Evolutionary conservation across 2,113 vertebrate species (phyloP).

Genomic region (Grammomys dolichurus): DNA sequence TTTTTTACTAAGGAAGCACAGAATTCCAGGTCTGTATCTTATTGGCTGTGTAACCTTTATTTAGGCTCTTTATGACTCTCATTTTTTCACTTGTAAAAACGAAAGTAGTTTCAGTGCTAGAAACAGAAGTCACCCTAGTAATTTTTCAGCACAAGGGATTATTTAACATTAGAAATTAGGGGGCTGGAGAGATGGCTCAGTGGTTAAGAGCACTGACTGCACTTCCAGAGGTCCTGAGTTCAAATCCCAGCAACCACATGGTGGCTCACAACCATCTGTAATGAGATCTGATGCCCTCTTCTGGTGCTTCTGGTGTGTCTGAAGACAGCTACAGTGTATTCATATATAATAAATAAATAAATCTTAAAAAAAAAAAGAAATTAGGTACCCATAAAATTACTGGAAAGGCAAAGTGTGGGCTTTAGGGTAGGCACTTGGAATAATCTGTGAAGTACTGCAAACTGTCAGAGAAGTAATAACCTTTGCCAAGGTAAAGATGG

Average conservation of each 20-base stretch:
- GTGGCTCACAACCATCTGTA: no score
- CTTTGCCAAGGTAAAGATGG: not conserved
- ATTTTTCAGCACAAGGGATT: slow-evolving; percentile 6
- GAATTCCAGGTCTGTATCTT: slow-evolving; percentile 32
- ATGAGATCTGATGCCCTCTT: no score
- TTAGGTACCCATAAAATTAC: not conserved
- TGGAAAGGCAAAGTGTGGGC: not conserved
- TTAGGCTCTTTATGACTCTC: not conserved
- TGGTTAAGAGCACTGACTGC: no score
- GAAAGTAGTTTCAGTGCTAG: not conserved
- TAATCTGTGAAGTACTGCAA: not conserved
- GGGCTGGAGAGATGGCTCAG: no score
- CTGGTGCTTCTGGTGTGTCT: no score
- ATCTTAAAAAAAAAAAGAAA: no score
- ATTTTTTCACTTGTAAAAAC: not conserved
- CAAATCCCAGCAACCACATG: no score
- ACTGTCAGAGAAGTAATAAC: not conserved
- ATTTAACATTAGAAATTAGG: slow-evolving; percentile 4
- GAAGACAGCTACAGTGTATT: no score
- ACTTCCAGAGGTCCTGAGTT: no score
- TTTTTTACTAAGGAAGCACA: slow-evolving; percentile 14
- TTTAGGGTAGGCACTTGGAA: not conserved
- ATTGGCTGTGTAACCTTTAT: not conserved
- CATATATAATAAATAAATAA: no score
- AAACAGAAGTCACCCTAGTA: slow-evolving; percentile 43